Conservation (phyloP, 2,888 invertebrate species). For the Drosophila macrothrix region DNA sequence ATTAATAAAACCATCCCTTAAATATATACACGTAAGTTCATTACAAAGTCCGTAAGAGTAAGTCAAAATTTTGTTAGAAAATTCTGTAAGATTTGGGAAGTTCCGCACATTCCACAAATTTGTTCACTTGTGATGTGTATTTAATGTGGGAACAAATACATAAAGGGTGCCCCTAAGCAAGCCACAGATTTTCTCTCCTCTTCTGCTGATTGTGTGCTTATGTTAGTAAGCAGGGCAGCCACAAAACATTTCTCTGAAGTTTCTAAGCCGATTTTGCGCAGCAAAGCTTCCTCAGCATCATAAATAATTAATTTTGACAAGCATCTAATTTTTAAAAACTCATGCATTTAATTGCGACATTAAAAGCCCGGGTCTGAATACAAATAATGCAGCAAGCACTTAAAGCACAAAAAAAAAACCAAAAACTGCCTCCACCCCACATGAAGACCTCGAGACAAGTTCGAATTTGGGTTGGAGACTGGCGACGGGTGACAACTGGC, state of each 20-base stretch:
- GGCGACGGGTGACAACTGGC: slow-evolving; percentile 6
- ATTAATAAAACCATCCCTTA: neutral
- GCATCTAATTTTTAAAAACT: slow-evolving; percentile 79
- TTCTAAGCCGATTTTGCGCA: slow-evolving; percentile 14
- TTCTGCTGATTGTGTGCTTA: slow-evolving; percentile 8
- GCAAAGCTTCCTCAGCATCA: slow-evolving; percentile 62
- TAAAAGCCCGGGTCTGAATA: slow-evolving; percentile 64
- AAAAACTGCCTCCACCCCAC: slow-evolving; percentile 20
- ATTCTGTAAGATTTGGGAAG: neutral
- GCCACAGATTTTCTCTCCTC: slow-evolving; percentile 44
- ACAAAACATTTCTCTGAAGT: slow-evolving; percentile 2
- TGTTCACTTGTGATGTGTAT: slow-evolving; percentile 1
- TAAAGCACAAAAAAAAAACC: neutral
- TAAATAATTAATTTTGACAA: slow-evolving; percentile 82
- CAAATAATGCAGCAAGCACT: slow-evolving; percentile 42
- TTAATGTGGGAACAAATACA: slow-evolving; percentile 44
- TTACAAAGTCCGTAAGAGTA: too few relatives aligned
- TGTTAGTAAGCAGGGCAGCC: slow-evolving; percentile 13
- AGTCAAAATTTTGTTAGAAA: too few relatives aligned
- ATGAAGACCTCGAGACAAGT: slow-evolving; percentile 22
- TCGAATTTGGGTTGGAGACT: slow-evolving; percentile 1
- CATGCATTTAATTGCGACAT: slow-evolving; percentile 82
- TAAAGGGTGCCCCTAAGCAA: slow-evolving; percentile 14
- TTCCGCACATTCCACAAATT: slow-evolving; percentile 8
- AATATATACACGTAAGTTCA: neutral